These are phyloP conservation scores for Entosphenus tridentatus DNA, from an alignment of 2,113 vertebrate species.

Conservation along the genomic window DNA sequence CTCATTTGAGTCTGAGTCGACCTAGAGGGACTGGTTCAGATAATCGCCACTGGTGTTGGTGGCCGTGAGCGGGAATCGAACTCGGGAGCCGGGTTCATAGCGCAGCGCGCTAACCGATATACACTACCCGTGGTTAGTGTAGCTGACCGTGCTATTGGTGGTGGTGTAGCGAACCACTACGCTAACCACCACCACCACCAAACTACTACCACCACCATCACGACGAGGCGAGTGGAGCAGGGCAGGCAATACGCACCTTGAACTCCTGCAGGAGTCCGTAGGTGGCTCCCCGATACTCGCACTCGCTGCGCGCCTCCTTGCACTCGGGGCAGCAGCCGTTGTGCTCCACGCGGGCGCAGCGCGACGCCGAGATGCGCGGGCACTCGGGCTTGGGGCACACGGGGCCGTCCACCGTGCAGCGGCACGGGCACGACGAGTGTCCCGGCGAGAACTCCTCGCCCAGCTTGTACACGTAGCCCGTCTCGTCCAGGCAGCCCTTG, in stretches of 20 bases:
- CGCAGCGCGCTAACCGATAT: too few species aligned
- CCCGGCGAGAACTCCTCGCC: conserved; percentile 85
- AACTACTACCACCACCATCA: too few species aligned
- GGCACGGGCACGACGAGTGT: conserved; percentile 74
- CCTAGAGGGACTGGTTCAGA: too few species aligned
- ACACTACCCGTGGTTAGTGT: too few species aligned
- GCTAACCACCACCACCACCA: too few species aligned
- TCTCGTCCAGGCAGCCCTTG: conserved; percentile 94
- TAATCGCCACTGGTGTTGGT: too few species aligned
- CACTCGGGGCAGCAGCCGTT: conserved; percentile 4
- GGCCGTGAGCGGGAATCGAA: too few species aligned
- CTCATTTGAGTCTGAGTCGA: too few species aligned
- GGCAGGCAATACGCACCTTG: not conserved
- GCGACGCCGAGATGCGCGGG: conserved; percentile 18
- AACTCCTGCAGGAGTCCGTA: conserved; percentile 6
- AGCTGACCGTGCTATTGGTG: too few species aligned
- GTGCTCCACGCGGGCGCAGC: conserved; percentile 4
- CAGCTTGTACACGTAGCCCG: conserved; percentile 81
- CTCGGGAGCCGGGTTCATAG: too few species aligned
- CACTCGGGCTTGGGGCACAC: conserved; percentile 78
- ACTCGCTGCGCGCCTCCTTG: not conserved
- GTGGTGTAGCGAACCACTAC: too few species aligned
- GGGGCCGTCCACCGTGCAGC: conserved; percentile 89
- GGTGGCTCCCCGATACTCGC: conserved; percentile 1
- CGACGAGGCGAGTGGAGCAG: too few species aligned